Base-by-base conservation (phyloP, 1,140 invertebrate genomes). In the Coenobita brevimanus region DNA sequence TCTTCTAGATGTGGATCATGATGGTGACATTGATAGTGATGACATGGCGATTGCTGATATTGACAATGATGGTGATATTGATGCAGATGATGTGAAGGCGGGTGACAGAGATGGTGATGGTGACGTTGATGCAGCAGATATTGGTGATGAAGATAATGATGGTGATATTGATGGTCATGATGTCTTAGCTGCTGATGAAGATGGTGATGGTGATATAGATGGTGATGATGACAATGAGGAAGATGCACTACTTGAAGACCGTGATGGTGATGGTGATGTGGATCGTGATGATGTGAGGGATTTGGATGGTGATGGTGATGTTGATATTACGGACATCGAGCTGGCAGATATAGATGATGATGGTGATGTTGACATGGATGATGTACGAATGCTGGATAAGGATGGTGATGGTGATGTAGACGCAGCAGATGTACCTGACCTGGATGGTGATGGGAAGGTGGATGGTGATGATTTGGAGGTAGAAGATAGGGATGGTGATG, bases 191-290 rank as follows among this genome's bases (percentile, higher is more conserved):
- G 90, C 90, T 8, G 90, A 90, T 60, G 88, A 82, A 50, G 87
- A 90, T 79, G 90, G 87, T 60, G 90, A 90, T 62, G 90, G 90
- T 24, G 87, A 89, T 36, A 83, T 90, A n/a, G 88, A 90, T 60
- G 81, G 80, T 13, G 62, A 69, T n/a, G 90, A 90, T 60, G 89
- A 88, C 38, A 81, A 90, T 27, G 89, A 78, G 15, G 89, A 90
- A 50, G 78, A 83, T 46, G 54, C 73, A 15, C 54, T 90, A 15
- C 57, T 90, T 3, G 81, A 88, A 64, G 89, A 90, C 64, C 24
- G 43, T 30, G 85, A 90, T 60, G 62, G 62, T 27, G 89, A 90
- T 41, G 89, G 89, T 21, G 73, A 73, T 38, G n/a, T 88, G 2
- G 87, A 84, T 27, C 41, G 41, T 1, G 85, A 90, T 24, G 89